A percentile compares a stretch with the other conserved stretches of the same genome.
Evolutionary conservation across 2,113 vertebrate genomes (phyloP).

Genomic region (Ranitomeya imitator): DNA sequence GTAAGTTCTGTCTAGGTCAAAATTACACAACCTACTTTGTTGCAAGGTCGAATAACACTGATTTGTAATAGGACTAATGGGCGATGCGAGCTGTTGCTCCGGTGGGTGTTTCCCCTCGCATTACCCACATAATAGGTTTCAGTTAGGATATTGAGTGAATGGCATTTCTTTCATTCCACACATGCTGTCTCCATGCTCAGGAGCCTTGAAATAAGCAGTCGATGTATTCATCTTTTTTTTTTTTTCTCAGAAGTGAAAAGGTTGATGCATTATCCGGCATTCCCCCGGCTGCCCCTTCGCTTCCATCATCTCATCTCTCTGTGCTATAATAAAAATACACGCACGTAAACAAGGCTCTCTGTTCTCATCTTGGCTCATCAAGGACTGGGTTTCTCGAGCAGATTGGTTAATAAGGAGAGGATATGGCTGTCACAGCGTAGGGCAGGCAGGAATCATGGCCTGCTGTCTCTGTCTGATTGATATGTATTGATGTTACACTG

Average conservation of each 20-base stretch:
- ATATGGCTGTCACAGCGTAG: slow-evolving; percentile 40
- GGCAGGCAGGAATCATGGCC: slow-evolving; percentile 35
- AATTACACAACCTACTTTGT: no score
- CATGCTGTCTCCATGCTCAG: background rate
- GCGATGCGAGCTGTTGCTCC: no score
- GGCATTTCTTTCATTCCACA: background rate
- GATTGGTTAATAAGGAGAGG: slow-evolving; percentile 47
- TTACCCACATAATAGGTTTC: no score
- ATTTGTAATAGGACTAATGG: no score
- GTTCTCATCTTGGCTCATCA: slow-evolving; percentile 32
- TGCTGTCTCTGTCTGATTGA: slow-evolving; percentile 38
- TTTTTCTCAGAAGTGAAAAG: slow-evolving; percentile 28
- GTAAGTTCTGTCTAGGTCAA: no score
- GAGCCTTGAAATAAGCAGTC: background rate
- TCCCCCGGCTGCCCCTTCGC: background rate
- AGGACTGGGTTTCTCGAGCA: slow-evolving; percentile 39
- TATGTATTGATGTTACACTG: slow-evolving; percentile 49
- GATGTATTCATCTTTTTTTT: background rate
- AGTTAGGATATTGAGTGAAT: background rate
- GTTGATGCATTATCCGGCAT: slow-evolving; percentile 43
- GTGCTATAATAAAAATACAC: slow-evolving; percentile 31
- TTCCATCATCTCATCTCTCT: slow-evolving; percentile 38
- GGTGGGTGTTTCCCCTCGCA: no score
- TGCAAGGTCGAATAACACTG: no score
- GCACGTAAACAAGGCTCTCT: slow-evolving; percentile 29